Conservation (phyloP, 2,888 invertebrate species). For the Sylvicola cinctus region DNA sequence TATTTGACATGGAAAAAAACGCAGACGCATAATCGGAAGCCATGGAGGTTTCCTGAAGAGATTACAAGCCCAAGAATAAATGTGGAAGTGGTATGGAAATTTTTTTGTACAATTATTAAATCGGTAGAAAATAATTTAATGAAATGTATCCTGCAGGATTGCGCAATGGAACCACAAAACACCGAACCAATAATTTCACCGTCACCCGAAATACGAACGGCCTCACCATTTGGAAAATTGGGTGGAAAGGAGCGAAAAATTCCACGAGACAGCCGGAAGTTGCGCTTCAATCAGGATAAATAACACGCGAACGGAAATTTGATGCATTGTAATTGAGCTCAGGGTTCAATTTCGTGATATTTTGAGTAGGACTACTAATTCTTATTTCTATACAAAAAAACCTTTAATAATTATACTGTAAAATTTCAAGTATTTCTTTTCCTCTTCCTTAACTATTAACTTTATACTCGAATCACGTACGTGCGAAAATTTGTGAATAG, state of each 20-base stretch:
- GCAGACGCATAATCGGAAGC: conserved; percentile 55
- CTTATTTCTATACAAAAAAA: too few relatives aligned
- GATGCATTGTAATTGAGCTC: neutral
- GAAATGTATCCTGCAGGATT: neutral
- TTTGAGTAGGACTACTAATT: neutral
- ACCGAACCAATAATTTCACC: neutral
- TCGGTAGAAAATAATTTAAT: neutral
- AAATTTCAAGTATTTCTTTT: too few relatives aligned
- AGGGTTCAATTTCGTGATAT: conserved; percentile 3
- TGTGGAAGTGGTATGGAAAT: conserved; percentile 33
- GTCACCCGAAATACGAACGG: neutral
- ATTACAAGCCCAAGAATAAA: conserved; percentile 49
- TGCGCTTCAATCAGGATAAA: neutral
- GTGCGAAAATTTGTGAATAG: too few relatives aligned
- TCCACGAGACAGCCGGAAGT: conserved; percentile 2
- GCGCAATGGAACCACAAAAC: neutral
- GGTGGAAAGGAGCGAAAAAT: conserved; percentile 1
- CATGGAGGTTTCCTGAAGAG: conserved; percentile 79
- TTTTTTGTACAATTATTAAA: too few relatives aligned
- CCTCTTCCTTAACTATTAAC: too few relatives aligned
- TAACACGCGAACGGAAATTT: neutral
- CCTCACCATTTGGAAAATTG: neutral
- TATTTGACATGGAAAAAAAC: conserved; percentile 67
- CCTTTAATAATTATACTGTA: too few relatives aligned
- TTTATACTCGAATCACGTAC: too few relatives aligned